A percentile compares a stretch with the other conserved stretches of the same genome.
These are phyloP conservation scores for Melolontha melolontha DNA, from an alignment of 2,888 invertebrate species.

Conservation along the genomic window DNA sequence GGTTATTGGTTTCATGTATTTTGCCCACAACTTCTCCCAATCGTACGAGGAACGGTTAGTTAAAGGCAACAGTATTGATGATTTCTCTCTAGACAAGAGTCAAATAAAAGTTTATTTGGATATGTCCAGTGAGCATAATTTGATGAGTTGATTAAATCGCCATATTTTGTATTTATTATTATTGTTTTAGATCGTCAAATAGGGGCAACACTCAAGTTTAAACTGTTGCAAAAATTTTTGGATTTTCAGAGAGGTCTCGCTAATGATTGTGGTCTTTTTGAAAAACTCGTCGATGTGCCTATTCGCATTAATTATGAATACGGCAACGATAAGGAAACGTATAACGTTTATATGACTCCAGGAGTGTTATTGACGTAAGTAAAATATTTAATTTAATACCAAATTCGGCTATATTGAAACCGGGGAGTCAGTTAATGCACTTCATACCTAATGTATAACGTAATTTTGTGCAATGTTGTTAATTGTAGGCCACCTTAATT, in stretches of 20 bases:
- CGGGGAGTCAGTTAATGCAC: too few species aligned
- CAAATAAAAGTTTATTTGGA: constrained; percentile 79
- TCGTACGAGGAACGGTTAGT: constrained; percentile 71
- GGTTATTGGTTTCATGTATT: constrained; percentile 75
- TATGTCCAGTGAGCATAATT: constrained; percentile 74
- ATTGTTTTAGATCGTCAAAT: constrained; percentile 82
- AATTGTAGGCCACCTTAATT: too few species aligned
- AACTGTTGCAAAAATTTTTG: constrained; percentile 76
- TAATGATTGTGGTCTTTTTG: constrained; percentile 72
- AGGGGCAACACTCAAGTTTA: constrained; percentile 77
- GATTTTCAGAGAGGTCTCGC: constrained; percentile 75
- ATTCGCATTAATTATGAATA: constrained; percentile 79
- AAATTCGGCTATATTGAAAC: too few species aligned
- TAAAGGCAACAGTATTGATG: constrained; percentile 70
- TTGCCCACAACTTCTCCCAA: constrained; percentile 79
- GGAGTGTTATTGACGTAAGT: constrained; percentile 85
- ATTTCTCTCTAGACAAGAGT: constrained; percentile 70
- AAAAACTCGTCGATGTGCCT: constrained; percentile 71
- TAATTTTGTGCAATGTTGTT: too few species aligned
- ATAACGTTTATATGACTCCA: constrained; percentile 86
- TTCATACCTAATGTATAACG: too few species aligned
- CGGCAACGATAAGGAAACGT: constrained; percentile 76
- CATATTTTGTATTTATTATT: constrained; percentile 9
- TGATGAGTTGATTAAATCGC: neutral
- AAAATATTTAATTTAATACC: too few species aligned